Evolutionary conservation across 2,888 invertebrate species (phyloP).

Genomic region (Drosophila sordidula): DNA sequence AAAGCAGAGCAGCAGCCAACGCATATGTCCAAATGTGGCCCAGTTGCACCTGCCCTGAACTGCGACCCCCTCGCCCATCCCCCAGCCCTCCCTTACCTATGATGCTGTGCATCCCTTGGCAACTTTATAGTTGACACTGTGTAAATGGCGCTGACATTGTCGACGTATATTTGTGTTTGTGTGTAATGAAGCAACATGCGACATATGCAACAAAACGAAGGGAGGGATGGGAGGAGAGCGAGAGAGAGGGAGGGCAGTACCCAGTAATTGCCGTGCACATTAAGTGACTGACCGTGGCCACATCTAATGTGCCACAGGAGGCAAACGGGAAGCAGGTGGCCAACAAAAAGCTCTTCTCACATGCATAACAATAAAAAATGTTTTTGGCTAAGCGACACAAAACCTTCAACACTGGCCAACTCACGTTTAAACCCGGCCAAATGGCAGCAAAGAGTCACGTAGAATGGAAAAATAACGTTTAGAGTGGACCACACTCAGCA

Average conservation of each 20-base stretch:
- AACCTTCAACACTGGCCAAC: neutral
- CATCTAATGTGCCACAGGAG: constrained; percentile 44
- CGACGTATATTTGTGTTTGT: constrained; percentile 53
- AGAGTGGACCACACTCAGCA: neutral
- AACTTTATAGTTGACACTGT: constrained; percentile 71
- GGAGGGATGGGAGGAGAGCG: neutral
- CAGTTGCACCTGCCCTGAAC: constrained; percentile 42
- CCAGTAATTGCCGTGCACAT: constrained; percentile 57
- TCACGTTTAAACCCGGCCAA: constrained; percentile 14
- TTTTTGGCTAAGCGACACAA: constrained; percentile 14
- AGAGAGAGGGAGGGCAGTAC: neutral
- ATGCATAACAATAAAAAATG: constrained; percentile 43
- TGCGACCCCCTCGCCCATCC: neutral
- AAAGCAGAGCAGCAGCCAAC: constrained; percentile 57
- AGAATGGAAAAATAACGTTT: neutral
- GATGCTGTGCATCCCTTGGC: constrained; percentile 22
- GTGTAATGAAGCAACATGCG: constrained; percentile 64
- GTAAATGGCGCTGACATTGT: constrained; percentile 68
- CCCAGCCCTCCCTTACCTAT: neutral
- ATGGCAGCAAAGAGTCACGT: constrained; percentile 28
- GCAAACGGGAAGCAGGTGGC: constrained; percentile 23
- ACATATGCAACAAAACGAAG: constrained; percentile 30
- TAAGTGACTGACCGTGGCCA: constrained; percentile 43
- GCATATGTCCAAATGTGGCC: constrained; percentile 58
- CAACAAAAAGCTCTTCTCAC: constrained; percentile 19